Base-by-base conservation (phyloP, 2,888 invertebrate species). In the Agonopterix alstromeriana region DNA sequence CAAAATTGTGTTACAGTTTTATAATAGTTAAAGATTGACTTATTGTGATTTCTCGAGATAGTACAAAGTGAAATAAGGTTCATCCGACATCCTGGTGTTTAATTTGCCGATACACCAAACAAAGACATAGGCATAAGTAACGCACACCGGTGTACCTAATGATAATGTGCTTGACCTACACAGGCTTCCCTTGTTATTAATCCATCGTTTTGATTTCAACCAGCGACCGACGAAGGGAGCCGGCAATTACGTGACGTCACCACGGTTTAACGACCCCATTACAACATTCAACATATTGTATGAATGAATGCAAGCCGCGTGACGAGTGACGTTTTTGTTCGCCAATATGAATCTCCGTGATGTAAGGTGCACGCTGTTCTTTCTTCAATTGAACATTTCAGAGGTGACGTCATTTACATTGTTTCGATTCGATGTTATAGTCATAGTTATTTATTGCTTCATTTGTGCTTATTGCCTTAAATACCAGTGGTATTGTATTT, bases 241-340 rank as follows among this genome's bases (percentile, higher is more conserved):
- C 75, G 82, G 85, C 84, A 85, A 87, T 87, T 88, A 87, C 72
- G 80, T 87, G 87, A 88, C 87, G 87, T 87, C 87, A 84, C 73
- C 73, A 62, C 76, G 71, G 87, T 86, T 85, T 86, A 88, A 87
- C 86, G 87, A 87, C 86, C 87, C 87, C 79, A 85, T 87, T 86
- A 87, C 79, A 83, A 83, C 79, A 79, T 78, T 77, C 75, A 77
- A 79, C 82, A 84, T 83, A 82, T 80, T 80, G 78, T 82, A 84
- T 84, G 87, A 88, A 87, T 87, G 87, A 87, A 84, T 86, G 87
- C 84, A 87, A 66, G 66, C 81, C 72, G 81, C 80, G 78, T 82
- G 82, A 83, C 81, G 77, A 70, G 70, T 78, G 81, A 81, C 79
- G 82, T 78, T 82, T 79, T 80, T 77, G 67, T 75, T 70, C 67